Conservation (phyloP, 2,113 vertebrate genomes). For the Mesitornis unicolor region DNA sequence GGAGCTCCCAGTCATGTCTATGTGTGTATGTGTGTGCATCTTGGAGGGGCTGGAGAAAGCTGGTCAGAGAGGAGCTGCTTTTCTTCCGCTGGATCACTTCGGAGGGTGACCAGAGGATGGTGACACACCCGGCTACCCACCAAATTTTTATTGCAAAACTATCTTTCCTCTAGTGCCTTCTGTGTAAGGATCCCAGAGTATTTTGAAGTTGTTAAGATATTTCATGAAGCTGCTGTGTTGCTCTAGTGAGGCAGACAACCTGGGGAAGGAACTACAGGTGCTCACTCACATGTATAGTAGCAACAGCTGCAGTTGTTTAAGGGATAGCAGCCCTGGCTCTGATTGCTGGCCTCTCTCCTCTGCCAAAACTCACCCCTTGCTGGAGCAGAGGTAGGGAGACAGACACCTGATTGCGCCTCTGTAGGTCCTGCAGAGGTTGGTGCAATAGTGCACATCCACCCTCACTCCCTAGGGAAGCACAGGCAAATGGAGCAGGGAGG, state of each 20-base stretch:
- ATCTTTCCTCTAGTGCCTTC: background rate
- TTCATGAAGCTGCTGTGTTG: background rate
- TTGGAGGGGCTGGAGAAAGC: background rate
- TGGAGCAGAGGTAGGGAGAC: background rate
- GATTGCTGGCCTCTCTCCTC: fast-evolving
- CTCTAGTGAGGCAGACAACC: background rate
- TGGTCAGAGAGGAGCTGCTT: background rate
- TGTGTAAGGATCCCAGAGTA: background rate
- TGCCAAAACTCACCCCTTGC: background rate
- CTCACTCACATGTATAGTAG: background rate
- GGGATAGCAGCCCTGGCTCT: background rate
- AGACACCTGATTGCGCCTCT: fast-evolving
- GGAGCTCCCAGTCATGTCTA: background rate
- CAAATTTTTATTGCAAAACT: background rate
- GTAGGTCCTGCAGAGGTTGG: background rate
- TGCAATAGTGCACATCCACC: background rate
- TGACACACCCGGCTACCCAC: background rate
- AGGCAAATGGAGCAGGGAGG: background rate
- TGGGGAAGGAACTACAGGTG: background rate
- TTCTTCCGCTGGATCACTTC: background rate
- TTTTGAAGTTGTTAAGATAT: background rate
- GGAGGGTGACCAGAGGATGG: background rate
- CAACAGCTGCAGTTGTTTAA: background rate
- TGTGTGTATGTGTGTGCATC: fast-evolving
- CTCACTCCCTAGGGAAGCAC: background rate